Evolutionary conservation across 2,797 vertebrate species (phyloP).

Genomic region (Kryptopterus vitreolus): DNA sequence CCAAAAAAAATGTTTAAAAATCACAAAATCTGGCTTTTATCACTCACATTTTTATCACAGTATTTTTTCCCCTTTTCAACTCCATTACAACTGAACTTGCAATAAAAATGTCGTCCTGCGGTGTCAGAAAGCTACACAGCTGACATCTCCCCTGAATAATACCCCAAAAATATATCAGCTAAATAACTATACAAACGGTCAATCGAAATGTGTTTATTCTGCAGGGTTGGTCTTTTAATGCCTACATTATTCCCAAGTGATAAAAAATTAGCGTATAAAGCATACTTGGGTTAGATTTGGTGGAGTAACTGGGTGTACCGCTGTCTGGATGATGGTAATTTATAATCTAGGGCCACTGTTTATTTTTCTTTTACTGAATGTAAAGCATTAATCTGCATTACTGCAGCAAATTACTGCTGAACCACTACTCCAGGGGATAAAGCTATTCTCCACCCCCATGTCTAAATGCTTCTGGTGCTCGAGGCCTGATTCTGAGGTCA

Average conservation of each 20-base stretch:
- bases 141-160: not conserved
- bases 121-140: not conserved
- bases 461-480: constrained; percentile 29
- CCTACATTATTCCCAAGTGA: not conserved
- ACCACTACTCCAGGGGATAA: constrained; percentile 39
- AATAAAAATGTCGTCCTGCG: not conserved
- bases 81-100: not conserved
- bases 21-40: not conserved
- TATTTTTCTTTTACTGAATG: constrained; percentile 47
- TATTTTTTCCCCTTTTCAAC: not conserved
- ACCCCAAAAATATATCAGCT: not conserved
- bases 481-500: constrained; percentile 34
- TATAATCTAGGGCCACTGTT: constrained; percentile 43
- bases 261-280: no score
- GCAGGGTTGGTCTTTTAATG: not conserved
- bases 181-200: not conserved
- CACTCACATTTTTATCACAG: not conserved
- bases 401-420: constrained; percentile 50
- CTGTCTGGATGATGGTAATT: constrained; percentile 27
- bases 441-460: constrained; percentile 24
- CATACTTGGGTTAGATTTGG: not conserved
- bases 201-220: not conserved
- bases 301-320: constrained; percentile 18
- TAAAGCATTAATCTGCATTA: constrained; percentile 50
- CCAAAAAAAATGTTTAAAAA: no score